Conservation (phyloP, 2,113 vertebrate genomes). For the Siniperca chuatsi region DNA sequence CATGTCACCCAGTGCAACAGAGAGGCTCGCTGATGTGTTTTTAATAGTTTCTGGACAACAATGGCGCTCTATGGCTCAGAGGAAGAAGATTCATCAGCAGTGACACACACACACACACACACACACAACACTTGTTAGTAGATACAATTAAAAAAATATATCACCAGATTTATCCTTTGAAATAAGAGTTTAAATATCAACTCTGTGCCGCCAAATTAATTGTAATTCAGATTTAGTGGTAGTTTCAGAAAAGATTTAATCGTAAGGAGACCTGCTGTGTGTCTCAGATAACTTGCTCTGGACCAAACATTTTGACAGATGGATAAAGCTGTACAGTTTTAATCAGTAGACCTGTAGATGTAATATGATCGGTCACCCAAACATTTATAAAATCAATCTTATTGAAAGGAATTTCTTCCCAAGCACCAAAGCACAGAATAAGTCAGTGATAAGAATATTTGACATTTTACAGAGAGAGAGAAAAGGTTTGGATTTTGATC, state of each 20-base stretch:
- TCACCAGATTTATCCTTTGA: background rate
- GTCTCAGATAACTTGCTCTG: background rate
- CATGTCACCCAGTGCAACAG: too few species aligned
- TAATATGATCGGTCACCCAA: too few species aligned
- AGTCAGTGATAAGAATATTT: too few species aligned
- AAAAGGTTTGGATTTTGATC: too few species aligned
- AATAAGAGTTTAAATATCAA: background rate
- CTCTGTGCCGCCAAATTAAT: too few species aligned
- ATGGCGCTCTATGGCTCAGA: background rate
- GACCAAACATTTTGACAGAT: too few species aligned
- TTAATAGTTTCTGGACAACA: background rate
- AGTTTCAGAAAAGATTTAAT: background rate
- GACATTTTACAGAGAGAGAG: too few species aligned
- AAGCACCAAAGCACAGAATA: too few species aligned
- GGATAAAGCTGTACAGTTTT: too few species aligned
- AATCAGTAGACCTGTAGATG: too few species aligned
- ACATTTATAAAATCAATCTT: too few species aligned
- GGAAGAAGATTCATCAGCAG: background rate
- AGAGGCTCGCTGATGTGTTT: background rate
- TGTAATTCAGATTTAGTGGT: background rate
- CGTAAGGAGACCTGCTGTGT: background rate
- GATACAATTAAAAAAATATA: background rate
- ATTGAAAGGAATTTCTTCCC: too few species aligned
- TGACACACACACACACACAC: background rate
- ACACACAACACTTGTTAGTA: background rate